Evolutionary conservation across 2,888 invertebrate species (phyloP), one percentile per base, ranked within the genome.

Genomic region (Zootermopsis nevadensis): DNA sequence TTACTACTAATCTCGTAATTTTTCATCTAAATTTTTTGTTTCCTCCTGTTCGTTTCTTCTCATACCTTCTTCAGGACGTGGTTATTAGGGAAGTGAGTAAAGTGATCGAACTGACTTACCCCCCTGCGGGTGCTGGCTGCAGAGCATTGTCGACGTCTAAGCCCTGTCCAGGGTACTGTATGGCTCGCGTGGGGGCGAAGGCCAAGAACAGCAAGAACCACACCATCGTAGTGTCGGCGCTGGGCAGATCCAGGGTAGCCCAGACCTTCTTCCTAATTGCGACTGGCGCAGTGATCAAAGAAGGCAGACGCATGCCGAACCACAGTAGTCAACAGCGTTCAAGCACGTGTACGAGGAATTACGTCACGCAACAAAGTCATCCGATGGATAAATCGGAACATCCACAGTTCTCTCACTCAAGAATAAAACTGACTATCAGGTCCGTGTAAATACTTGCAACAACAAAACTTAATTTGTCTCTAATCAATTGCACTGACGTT

Each of bases 111-210:
- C 0, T 31, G 24, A 74, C 74, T 74, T 38, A 74, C 74, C 74
- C 74, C 22, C 74, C 74, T 7, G 74, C 42, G n/a, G 74, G 74
- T 12, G 33, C 74, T 22, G 74, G n/a, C 38, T 74, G 74, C 7
- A 74, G 74, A 22, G 74, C 74, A 24, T 74, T 74, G 74, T 74
- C 74, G 38, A 42, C 74, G 33, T 74, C 74, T 10, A 74, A 6
- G n/a, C 74, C 74, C 4, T 74, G 74, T 38, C 74, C 74, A 22
- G 35, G 74, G 33, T 38, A 38, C 27, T 74, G 74, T 1, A 42
- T 24, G 27, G 74, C 33, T 33, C 33, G 19, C 42, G 35, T 15
- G 24, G 74, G 35, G n/a, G n/a, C 35, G 24, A 74, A 38, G 10
- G 38, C n/a, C 74, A 74, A 10, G 74, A 27, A 74, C n/a, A 74